A percentile compares a stretch with the other conserved stretches of the same genome.
Evolutionary conservation across 2,113 vertebrate genomes (phyloP).

Genomic region (Benitochromis conjunctus): DNA sequence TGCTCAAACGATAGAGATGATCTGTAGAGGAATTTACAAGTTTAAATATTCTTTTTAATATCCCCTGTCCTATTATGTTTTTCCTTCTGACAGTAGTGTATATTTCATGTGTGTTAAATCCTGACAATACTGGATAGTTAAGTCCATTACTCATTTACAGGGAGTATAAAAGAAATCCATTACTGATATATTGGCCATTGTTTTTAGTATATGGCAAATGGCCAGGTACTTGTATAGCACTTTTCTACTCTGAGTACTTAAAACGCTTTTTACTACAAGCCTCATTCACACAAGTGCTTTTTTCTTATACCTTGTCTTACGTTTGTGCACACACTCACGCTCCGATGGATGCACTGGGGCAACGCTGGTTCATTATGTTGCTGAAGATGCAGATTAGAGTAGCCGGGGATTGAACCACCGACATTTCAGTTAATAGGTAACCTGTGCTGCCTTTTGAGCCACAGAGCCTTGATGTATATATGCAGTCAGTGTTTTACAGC

Average conservation of each 20-base stretch:
- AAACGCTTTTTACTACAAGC: background rate
- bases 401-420: fast-evolving
- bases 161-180: background rate
- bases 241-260: background rate
- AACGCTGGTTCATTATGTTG: background rate
- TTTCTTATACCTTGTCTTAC: background rate
- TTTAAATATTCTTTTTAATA: background rate
- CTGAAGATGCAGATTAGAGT: background rate
- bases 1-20: background rate
- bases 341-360: background rate
- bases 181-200: background rate
- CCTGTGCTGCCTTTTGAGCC: background rate
- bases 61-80: background rate
- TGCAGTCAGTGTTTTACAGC: background rate
- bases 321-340: background rate
- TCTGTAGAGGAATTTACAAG: background rate
- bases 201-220: background rate
- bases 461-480: background rate
- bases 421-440: background rate
- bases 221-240: background rate
- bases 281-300: background rate
- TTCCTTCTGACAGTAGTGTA: background rate
- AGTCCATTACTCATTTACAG: background rate
- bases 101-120: background rate
- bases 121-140: background rate